Base-by-base conservation (phyloP, 2,888 invertebrate genomes). In the Plebejus anna region DNA sequence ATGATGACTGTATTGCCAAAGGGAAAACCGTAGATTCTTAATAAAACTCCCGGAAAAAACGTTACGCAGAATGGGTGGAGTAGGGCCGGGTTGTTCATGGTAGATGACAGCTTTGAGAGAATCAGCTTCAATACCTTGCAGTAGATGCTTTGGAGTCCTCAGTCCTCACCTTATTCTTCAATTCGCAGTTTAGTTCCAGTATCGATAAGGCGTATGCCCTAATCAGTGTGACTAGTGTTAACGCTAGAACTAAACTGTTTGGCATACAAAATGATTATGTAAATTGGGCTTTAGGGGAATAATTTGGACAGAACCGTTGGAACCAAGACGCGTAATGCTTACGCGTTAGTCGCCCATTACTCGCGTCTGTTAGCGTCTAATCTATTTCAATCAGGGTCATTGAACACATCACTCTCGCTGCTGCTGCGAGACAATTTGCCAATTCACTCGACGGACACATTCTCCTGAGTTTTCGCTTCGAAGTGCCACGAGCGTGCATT, bases 391-490 rank as follows among this genome's bases (percentile, higher is more conserved):
- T 78, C 77, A 79, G 82, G 76, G 84, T 86, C 86, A 86, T 82
- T 82, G 85, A 76, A 82, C 82, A 79, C 81, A 78, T 79, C 79
- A 82, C 83, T 82, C 81, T 82, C 80, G 81, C 82, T 79, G 81
- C 82, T 80, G 42, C 71, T 80, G 83, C 83, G 82, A 84, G 84
- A 84, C 84, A 85, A 85, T 86, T 85, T 84, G 84, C 81, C 83
- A 86, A 86, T 87, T 83, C 81, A 82, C 79, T 57, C 81, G 78
- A 79, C 78, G 80, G 81, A 79, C 78, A 79, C 77, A 76, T 76
- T 77, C 57, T 71, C 28, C 59, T 55, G 70, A n/a, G 71, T 72
- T 57, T 76, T 76, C 57, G 38, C 71, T 72, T 76, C 59, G 42
- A 72, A 72, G 71, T 76, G 59, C 59, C 16, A 59, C 11, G 70